Conservation (phyloP, 2,797 vertebrate species). For the Amphiprion clarkii region DNA sequence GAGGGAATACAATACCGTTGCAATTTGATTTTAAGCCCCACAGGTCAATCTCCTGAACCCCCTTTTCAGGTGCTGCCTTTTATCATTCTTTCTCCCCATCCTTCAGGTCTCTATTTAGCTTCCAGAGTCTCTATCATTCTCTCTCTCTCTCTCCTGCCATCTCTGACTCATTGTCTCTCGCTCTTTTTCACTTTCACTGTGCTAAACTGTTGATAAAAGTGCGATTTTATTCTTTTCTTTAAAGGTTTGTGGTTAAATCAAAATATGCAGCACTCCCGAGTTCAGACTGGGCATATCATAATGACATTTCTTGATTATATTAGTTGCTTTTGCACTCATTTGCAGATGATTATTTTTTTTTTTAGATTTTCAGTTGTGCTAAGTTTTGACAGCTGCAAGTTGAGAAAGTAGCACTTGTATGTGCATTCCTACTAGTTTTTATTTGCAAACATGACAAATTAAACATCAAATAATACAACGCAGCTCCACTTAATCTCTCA, state of each 20-base stretch:
- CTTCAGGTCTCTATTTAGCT: constrained; percentile 57
- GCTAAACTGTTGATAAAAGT: constrained; percentile 41
- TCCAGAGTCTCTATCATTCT: constrained; percentile 23
- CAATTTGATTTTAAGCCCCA: constrained; percentile 88
- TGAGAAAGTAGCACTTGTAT: neutral
- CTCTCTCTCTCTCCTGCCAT: constrained; percentile 29
- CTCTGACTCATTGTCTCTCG: constrained; percentile 35
- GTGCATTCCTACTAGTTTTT: too few species aligned
- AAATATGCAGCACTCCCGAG: constrained; percentile 31
- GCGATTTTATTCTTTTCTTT: constrained; percentile 46
- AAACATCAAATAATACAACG: constrained; percentile 83
- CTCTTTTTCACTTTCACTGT: constrained; percentile 34
- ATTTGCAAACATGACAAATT: neutral
- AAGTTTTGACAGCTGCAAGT: neutral
- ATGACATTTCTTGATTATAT: constrained; percentile 8
- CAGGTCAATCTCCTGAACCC: constrained; percentile 87
- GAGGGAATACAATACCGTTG: constrained; percentile 86
- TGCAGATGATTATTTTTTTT: neutral
- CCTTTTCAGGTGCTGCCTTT: constrained; percentile 73
- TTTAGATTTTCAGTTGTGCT: neutral
- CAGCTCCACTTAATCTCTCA: constrained; percentile 21
- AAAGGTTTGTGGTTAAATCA: constrained; percentile 43
- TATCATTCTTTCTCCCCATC: constrained; percentile 65
- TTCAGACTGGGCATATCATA: constrained; percentile 26
- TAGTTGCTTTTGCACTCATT: neutral